Conservation (phyloP, 2,797 vertebrate genomes). For the Gymnothorax reevesii region DNA sequence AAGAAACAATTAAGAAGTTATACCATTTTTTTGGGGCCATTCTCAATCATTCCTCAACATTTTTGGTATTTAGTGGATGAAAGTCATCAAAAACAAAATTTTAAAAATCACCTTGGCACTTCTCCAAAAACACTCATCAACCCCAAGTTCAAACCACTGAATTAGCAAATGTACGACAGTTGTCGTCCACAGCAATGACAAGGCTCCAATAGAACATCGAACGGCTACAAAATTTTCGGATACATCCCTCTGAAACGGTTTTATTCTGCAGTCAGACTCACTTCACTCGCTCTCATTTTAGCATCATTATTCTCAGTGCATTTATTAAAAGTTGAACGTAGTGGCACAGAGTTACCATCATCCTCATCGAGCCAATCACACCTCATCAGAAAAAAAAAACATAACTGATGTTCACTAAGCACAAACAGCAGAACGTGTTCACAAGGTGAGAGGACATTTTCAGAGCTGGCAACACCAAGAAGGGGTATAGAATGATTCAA, state of each 20-base stretch:
- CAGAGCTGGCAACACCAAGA: background rate
- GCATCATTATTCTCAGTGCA: background rate
- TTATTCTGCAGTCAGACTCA: background rate
- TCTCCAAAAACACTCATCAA: background rate
- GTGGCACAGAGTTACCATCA: background rate
- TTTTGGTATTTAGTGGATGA: background rate
- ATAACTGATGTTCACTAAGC: background rate
- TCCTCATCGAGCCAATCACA: background rate
- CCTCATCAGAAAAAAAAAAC: background rate
- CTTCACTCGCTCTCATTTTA: background rate
- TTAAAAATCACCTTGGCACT: slow-evolving; percentile 10
- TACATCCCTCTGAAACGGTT: background rate
- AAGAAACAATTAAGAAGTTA: slow-evolving; percentile 3
- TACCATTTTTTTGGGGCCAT: background rate
- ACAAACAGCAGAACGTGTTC: background rate
- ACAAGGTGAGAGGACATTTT: background rate
- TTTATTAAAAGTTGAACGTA: background rate
- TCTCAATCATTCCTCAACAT: slow-evolving; percentile 7
- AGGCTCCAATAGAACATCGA: slow-evolving; percentile 19
- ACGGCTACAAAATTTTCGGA: background rate
- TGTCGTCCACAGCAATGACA: slow-evolving; percentile 12
- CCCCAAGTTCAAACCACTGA: background rate
- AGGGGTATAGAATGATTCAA: background rate
- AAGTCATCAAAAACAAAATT: slow-evolving; percentile 15
- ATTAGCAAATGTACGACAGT: background rate